Evolutionary conservation across 2,888 invertebrate genomes (phyloP), one percentile per base, ranked within the genome.

Genomic region (Labia minor): DNA sequence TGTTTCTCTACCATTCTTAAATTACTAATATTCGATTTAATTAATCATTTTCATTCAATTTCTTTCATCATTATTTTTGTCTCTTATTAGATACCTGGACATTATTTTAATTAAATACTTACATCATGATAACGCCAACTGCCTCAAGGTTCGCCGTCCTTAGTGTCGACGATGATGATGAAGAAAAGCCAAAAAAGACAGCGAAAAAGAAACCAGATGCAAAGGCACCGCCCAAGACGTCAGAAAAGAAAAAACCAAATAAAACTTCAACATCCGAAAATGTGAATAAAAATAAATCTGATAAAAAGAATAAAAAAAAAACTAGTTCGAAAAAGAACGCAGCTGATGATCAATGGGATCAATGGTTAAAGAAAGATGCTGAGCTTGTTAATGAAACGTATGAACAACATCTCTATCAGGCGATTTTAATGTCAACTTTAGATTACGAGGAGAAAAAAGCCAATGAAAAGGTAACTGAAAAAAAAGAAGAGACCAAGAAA

Each of bases 91-190:
- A n/a, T n/a, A n/a, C n/a, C n/a, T n/a, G n/a, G n/a, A n/a, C n/a
- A n/a, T n/a, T n/a, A n/a, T n/a, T n/a, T n/a, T n/a, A n/a, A n/a
- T n/a, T n/a, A n/a, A n/a, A n/a, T n/a, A n/a, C n/a, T n/a, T n/a
- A n/a, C n/a, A n/a, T n/a, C 14, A 49, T 49, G 49, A 49, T 49
- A 49, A 49, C 49, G 2, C n/a, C 49, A 14, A 49, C 49, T 49
- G 85, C 86, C 70, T 89, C 89, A 20, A 81, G 89, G 73, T 90
- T 89, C 77, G 86, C 89, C 68, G 85, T 87, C 70, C 80, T 90
- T 65, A 85, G 85, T 77, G 83, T 88, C 67, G 89, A 89, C 73
- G 88, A 87, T 72, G 89, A 89, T 71, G 88, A 87, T 70, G 80
- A 77, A 16, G 49, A 49, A 69, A 78, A 77, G 49, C 73, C 75